Evolutionary conservation across 2,797 vertebrate genomes (phyloP).

Genomic region (Ateles fusciceps): DNA sequence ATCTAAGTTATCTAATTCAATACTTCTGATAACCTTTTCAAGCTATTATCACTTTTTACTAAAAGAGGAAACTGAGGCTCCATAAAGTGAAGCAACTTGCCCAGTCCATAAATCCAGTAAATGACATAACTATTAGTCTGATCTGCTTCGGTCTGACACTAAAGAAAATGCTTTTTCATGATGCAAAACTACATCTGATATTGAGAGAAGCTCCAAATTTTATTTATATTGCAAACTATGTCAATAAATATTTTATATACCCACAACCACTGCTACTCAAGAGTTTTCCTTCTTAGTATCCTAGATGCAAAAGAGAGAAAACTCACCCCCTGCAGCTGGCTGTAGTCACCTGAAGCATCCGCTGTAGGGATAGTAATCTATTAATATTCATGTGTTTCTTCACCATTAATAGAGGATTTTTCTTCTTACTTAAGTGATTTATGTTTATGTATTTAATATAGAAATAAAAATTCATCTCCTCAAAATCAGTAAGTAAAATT

Average conservation of each 20-base stretch:
- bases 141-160: background rate
- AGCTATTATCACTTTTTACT: background rate
- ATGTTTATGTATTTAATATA: background rate
- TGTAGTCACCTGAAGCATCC: background rate
- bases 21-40: background rate
- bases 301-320: background rate
- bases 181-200: background rate
- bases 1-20: background rate
- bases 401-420: background rate
- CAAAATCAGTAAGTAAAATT: background rate
- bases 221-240: background rate
- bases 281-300: background rate
- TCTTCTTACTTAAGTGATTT: background rate
- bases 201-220: background rate
- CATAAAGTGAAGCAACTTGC: background rate
- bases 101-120: background rate
- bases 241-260: background rate
- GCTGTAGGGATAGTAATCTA: background rate
- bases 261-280: background rate
- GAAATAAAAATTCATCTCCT: background rate
- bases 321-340: background rate
- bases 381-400: background rate
- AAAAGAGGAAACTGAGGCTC: background rate
- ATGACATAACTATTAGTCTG: background rate
- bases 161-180: background rate